Conservation (phyloP, 2,113 vertebrate genomes). For the Dicrurus megarhynchus region DNA sequence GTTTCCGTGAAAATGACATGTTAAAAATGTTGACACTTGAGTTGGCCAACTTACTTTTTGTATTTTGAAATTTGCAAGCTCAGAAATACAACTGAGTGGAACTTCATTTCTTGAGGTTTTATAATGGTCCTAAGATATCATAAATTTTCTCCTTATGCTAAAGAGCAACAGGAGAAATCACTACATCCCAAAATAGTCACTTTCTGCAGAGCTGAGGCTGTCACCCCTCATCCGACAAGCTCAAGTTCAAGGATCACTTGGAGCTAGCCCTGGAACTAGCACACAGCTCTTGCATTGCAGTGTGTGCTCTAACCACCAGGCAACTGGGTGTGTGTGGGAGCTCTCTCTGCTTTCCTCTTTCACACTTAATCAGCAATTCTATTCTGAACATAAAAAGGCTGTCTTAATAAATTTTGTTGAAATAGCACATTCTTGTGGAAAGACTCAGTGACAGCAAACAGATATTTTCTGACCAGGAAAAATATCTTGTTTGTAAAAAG, state of each 20-base stretch:
- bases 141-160: background rate
- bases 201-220: background rate
- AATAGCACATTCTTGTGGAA: background rate
- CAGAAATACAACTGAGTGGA: background rate
- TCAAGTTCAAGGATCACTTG: background rate
- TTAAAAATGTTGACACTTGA: background rate
- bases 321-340: fast-evolving
- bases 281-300: background rate
- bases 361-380: background rate
- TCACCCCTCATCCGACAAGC: background rate
- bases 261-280: background rate
- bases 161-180: background rate
- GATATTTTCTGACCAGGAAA: background rate
- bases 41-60: background rate
- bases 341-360: background rate
- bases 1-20: background rate
- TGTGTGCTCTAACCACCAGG: background rate
- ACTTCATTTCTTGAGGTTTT: background rate
- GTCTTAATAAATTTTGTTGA: background rate
- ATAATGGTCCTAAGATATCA: background rate
- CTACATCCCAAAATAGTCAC: background rate
- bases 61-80: background rate
- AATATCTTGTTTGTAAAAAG: background rate
- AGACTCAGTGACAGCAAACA: background rate
- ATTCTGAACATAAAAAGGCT: background rate